A percentile compares a stretch with the other conserved stretches of the same genome.
Conservation (phyloP, 2,113 vertebrate species). For the Sinosuthora webbiana region DNA sequence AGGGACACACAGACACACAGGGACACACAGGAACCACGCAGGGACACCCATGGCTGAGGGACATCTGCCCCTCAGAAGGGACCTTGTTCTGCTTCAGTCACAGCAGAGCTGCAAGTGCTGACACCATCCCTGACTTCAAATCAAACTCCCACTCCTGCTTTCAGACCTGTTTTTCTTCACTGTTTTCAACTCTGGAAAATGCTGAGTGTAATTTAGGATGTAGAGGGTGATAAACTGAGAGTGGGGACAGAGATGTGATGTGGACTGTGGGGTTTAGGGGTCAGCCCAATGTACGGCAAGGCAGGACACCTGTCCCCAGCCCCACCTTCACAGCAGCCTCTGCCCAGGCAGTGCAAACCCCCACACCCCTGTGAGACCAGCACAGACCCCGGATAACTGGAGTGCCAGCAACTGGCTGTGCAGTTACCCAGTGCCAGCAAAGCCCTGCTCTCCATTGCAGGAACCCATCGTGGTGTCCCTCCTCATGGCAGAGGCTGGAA, state of each 20-base stretch:
- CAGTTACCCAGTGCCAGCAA: background rate
- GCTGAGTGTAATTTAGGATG: background rate
- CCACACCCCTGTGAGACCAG: background rate
- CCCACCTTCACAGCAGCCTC: background rate
- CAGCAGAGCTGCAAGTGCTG: background rate
- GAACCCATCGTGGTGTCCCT: background rate
- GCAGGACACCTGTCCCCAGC: too few relatives aligned
- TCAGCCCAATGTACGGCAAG: rapidly evolving
- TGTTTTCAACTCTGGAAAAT: background rate
- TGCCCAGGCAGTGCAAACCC: background rate
- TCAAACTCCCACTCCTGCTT: background rate
- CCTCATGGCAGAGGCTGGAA: background rate
- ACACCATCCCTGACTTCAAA: background rate
- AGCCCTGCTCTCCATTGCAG: background rate
- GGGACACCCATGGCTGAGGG: background rate
- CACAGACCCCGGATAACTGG: background rate
- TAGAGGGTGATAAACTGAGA: background rate
- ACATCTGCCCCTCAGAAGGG: background rate
- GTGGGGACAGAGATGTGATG: background rate
- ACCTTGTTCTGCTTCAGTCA: background rate
- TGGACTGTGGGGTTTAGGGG: background rate
- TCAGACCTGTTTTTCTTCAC: background rate
- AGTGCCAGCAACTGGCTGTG: background rate
- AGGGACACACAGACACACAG: background rate
- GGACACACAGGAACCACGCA: background rate